These are phyloP conservation scores for Lycia hirtaria DNA, from an alignment of 2,888 invertebrate genomes.

Conservation along the genomic window DNA sequence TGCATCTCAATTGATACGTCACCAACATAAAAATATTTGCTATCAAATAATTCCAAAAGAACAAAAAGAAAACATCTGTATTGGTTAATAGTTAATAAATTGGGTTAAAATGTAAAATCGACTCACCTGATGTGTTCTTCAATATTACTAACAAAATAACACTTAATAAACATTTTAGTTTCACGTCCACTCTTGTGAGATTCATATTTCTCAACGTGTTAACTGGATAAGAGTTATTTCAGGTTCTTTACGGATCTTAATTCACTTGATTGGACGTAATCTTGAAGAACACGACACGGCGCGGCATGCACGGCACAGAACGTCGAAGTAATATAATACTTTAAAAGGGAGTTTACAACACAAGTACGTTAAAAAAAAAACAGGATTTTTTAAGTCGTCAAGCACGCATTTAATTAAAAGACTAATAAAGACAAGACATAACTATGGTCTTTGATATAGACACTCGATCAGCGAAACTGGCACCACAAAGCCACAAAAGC, in stretches of 20 bases:
- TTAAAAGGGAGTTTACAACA: too few relatives aligned
- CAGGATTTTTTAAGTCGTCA: too few relatives aligned
- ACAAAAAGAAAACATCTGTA: constrained; percentile 18
- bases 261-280: neutral
- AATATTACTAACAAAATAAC: constrained; percentile 49
- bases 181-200: constrained; percentile 53
- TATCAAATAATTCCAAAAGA: constrained; percentile 28
- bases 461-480: too few relatives aligned
- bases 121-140: constrained; percentile 51
- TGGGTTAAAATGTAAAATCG: constrained; percentile 35
- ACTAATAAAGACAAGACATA: too few relatives aligned
- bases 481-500: too few relatives aligned
- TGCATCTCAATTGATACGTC: constrained; percentile 33
- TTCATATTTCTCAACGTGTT: constrained; percentile 50
- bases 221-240: neutral
- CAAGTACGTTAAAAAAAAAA: too few relatives aligned
- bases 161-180: constrained; percentile 47
- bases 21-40: constrained; percentile 22
- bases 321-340: neutral
- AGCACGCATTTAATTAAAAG: too few relatives aligned
- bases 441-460: too few relatives aligned
- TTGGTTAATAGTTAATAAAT: constrained; percentile 40
- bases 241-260: constrained; percentile 3
- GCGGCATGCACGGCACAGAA: neutral
- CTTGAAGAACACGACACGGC: neutral